phyloP scores from a whole-genome alignment of 2,797 vertebrate species.

The Argya squamiceps region DNA sequence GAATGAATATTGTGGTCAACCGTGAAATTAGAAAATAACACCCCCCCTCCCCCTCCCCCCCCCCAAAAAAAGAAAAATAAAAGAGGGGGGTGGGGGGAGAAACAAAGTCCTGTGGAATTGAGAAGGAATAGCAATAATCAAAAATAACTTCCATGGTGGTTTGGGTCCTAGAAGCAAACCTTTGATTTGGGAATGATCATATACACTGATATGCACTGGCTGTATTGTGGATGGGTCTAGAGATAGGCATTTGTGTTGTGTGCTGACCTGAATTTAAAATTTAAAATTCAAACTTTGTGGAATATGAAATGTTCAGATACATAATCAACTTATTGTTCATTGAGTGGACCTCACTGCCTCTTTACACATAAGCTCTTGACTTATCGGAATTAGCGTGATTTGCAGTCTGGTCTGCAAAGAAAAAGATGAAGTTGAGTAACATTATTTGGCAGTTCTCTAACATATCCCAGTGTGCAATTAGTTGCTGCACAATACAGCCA shows the following conservation, averaged over 20 bases:
- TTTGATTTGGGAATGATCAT: background rate
- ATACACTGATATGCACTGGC: background rate
- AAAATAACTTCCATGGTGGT: background rate
- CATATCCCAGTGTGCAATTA: background rate
- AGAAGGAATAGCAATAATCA: background rate
- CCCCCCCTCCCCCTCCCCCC: no score
- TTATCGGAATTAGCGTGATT: fast-evolving
- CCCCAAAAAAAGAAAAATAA: background rate
- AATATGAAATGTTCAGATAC: background rate
- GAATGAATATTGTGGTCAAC: background rate
- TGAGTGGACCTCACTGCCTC: background rate
- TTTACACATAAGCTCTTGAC: background rate
- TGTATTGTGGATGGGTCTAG: background rate
- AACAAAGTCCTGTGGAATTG: background rate
- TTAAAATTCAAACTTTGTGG: background rate
- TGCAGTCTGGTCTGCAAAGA: background rate
- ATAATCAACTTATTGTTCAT: background rate
- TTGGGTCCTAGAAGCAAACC: background rate
- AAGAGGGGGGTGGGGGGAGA: no score
- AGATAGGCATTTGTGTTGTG: background rate
- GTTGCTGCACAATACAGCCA: background rate
- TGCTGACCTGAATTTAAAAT: background rate
- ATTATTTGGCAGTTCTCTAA: background rate
- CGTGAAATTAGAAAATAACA: background rate
- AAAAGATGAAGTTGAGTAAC: background rate